Evolutionary conservation across 2,113 vertebrate species (phyloP).

Genomic region (Pardalotus punctatus): DNA sequence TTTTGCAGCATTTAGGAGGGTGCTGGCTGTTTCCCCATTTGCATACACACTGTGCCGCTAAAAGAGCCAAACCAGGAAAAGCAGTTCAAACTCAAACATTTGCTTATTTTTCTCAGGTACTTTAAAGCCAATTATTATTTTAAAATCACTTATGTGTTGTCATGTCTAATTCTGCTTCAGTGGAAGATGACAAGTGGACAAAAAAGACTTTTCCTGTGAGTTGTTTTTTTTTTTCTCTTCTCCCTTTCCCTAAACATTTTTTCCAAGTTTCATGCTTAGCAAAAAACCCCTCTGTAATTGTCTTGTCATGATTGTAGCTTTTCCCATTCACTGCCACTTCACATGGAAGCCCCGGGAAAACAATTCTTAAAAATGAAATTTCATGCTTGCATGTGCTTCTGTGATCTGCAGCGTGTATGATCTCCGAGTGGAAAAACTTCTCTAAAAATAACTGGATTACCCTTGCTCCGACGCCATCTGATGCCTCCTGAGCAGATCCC

Average conservation of each 20-base stretch:
- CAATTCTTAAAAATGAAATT: conserved; percentile 81
- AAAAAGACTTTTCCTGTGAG: neutral
- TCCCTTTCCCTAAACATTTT: neutral
- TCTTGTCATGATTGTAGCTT: conserved; percentile 69
- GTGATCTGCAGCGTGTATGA: conserved; percentile 84
- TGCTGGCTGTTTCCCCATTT: conserved; percentile 41
- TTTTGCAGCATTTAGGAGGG: neutral
- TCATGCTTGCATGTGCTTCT: conserved; percentile 84
- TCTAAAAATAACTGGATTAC: conserved; percentile 86
- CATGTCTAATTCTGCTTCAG: neutral
- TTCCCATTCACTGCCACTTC: conserved; percentile 61
- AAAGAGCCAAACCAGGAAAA: neutral
- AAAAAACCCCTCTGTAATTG: conserved; percentile 63
- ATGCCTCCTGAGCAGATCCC: conserved; percentile 73
- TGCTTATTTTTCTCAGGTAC: neutral
- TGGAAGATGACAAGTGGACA: conserved; percentile 25
- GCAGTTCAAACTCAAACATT: neutral
- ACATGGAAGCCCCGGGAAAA: conserved; percentile 74
- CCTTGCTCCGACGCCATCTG: conserved; percentile 75
- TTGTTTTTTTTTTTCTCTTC: neutral
- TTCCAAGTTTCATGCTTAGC: conserved; percentile 54
- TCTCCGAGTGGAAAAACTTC: conserved; percentile 82
- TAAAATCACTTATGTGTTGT: neutral
- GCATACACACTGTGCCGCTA: neutral
- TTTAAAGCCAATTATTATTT: neutral